phyloP scores from a whole-genome alignment of 2,797 vertebrate genomes.

The Scleropages formosus region DNA sequence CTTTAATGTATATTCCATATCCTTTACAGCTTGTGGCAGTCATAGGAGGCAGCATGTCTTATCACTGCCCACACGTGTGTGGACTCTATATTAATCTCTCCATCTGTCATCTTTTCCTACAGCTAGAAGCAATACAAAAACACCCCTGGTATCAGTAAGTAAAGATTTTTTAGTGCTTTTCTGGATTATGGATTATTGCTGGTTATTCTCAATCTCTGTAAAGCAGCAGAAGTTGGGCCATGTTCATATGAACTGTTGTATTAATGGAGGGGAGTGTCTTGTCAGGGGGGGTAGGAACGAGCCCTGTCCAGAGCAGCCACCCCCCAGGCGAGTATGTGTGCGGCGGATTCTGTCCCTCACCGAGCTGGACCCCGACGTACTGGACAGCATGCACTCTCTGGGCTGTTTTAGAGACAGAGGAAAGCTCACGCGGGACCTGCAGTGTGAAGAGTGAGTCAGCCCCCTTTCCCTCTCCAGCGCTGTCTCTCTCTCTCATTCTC shows the following conservation, averaged over 20 bases:
- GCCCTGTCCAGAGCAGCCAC: conserved; percentile 82
- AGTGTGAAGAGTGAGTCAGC: conserved; percentile 80
- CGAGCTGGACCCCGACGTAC: conserved; percentile 88
- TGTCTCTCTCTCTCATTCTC: not conserved
- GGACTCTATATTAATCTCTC: conserved; percentile 51
- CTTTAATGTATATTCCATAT: conserved; percentile 9
- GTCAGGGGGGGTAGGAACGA: conserved; percentile 81
- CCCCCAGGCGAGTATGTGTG: conserved; percentile 83
- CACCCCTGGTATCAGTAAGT: conserved; percentile 93
- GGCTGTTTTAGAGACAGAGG: conserved; percentile 88
- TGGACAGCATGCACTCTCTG: conserved; percentile 91
- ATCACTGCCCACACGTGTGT: conserved; percentile 55
- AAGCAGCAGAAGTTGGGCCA: not conserved
- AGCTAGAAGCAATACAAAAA: conserved; percentile 91
- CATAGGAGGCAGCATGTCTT: conserved; percentile 34
- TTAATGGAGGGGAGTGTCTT: conserved; percentile 4
- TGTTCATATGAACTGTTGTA: not conserved
- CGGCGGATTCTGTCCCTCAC: conserved; percentile 78
- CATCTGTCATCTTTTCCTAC: conserved; percentile 56
- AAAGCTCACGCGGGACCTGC: conserved; percentile 84
- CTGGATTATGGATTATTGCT: not conserved
- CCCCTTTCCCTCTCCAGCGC: not conserved
- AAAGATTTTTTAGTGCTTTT: conserved; percentile 33
- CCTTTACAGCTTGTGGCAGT: conserved; percentile 21
- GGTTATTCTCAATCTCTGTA: not conserved